Evolutionary conservation across 2,888 invertebrate species (phyloP), one percentile per base, ranked within the genome.

Genomic region (Reticulitermes lucifugus): DNA sequence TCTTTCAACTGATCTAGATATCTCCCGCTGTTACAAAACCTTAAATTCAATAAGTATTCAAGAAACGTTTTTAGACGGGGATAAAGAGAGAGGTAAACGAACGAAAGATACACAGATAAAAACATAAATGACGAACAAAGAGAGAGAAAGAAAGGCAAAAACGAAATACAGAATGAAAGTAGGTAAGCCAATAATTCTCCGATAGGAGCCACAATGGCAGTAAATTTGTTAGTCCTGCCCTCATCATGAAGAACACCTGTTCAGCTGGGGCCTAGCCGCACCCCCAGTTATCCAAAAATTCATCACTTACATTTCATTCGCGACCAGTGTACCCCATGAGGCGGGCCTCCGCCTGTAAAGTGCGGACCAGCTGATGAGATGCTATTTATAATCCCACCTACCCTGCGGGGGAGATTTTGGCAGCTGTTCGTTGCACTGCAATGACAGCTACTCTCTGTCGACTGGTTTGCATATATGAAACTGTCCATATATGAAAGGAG

Each of bases 351-450:
- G 55, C 14, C 65, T 65, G 65, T 25, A 9, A 65, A 25, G 65
- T n/a, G 25, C n/a, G 25, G 65, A 25, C 65, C 65, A 65, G 65
- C 65, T 65, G 65, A 65, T 25, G n/a, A 25, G n/a, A 25, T 65
- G 6, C 65, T 65, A 65, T 65, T 65, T 65, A 65, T 65, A 25
- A 25, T 14, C 65, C 25, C 79, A 55, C 79, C 79, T 51, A 79
- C 21, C 29, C 51, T 25, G 46, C 25, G 25, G 51, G 51, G 55
- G 51, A 51, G 51, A 51, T 79, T 79, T 51, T 55, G 46, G 79
- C 79, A 79, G 79, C 55, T 29, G 51, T 29, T 46, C 41, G 43
- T 77, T 22, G 43, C 46, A 77, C 41, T 43, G 43, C 25, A 77
- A 43, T 77, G n/a, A 77, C 75, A 18, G 43, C 46, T 18, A 18